Percentiles rank a stretch among this genome's conserved stretches.
phyloP scores from a whole-genome alignment of 2,888 invertebrate species.

The Acleris literana region DNA sequence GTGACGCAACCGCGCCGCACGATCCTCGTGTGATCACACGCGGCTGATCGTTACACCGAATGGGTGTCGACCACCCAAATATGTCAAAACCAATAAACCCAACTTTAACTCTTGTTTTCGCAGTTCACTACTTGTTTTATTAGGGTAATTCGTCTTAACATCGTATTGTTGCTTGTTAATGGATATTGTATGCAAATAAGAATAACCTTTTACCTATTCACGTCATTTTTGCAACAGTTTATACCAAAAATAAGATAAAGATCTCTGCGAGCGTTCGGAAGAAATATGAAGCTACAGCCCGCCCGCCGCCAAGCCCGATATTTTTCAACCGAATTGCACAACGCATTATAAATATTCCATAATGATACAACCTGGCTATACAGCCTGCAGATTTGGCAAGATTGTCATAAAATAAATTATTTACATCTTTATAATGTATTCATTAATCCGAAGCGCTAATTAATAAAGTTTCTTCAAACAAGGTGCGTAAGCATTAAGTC shows the following conservation, averaged over 20 bases:
- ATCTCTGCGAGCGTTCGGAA: constrained; percentile 24
- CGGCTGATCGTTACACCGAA: constrained; percentile 42
- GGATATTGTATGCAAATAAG: constrained; percentile 27
- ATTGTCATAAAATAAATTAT: constrained; percentile 38
- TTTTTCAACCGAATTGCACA: constrained; percentile 33
- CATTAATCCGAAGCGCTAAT: constrained; percentile 34
- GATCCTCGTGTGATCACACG: constrained; percentile 49
- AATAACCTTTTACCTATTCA: constrained; percentile 24
- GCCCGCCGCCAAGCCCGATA: constrained; percentile 15
- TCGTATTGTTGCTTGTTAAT: constrained; percentile 23
- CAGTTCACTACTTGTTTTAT: constrained; percentile 13
- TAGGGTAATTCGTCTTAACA: constrained; percentile 10
- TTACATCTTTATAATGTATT: constrained; percentile 37
- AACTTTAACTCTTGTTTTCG: constrained; percentile 17
- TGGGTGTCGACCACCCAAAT: constrained; percentile 39
- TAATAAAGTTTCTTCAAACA: constrained; percentile 39
- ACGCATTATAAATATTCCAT: constrained; percentile 35
- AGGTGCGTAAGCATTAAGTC: constrained; percentile 9
- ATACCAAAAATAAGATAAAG: constrained; percentile 28
- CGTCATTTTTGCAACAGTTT: constrained; percentile 28
- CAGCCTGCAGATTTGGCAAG: constrained; percentile 33
- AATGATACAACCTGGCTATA: constrained; percentile 30
- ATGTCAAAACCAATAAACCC: constrained; percentile 19
- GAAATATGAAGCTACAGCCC: constrained; percentile 31
- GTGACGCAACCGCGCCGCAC: constrained; percentile 55